These are phyloP conservation scores for Drosophila tanythrix DNA, from an alignment of 2,888 invertebrate genomes.

Conservation along the genomic window DNA sequence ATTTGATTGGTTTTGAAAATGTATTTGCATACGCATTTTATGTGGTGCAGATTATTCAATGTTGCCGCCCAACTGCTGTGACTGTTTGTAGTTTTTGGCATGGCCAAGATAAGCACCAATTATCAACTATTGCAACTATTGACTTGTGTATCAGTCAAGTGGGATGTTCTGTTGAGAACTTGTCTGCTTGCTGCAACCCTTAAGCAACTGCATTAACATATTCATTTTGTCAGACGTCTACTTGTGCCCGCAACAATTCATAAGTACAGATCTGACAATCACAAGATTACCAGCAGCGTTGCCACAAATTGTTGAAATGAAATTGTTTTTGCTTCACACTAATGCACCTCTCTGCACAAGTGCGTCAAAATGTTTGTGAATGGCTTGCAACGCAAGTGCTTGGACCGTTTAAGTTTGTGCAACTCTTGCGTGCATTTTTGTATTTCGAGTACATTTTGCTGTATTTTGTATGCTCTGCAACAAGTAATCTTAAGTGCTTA, in stretches of 20 bases:
- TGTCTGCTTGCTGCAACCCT: background rate
- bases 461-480: background rate
- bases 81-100: constrained; percentile 18
- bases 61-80: no score
- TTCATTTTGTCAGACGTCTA: background rate
- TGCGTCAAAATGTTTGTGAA: background rate
- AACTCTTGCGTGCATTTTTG: constrained; percentile 27
- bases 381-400: constrained; percentile 31
- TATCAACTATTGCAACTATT: constrained; percentile 12
- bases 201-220: background rate
- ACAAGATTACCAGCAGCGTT: constrained; percentile 31
- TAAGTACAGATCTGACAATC: constrained; percentile 44
- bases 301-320: constrained; percentile 58
- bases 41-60: background rate
- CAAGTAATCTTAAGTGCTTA: background rate
- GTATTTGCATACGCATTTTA: background rate
- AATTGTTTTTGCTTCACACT: constrained; percentile 42
- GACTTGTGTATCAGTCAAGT: constrained; percentile 29
- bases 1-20: background rate
- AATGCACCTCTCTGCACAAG: constrained; percentile 30
- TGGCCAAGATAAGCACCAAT: constrained; percentile 21
- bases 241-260: constrained; percentile 20
- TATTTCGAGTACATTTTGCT: constrained; percentile 4
- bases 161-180: background rate
- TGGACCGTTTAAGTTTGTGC: constrained; percentile 42